Evolutionary conservation across 2,797 vertebrate genomes (phyloP), one percentile per base, ranked within the genome.

Genomic region (Anisognathus igniventris): DNA sequence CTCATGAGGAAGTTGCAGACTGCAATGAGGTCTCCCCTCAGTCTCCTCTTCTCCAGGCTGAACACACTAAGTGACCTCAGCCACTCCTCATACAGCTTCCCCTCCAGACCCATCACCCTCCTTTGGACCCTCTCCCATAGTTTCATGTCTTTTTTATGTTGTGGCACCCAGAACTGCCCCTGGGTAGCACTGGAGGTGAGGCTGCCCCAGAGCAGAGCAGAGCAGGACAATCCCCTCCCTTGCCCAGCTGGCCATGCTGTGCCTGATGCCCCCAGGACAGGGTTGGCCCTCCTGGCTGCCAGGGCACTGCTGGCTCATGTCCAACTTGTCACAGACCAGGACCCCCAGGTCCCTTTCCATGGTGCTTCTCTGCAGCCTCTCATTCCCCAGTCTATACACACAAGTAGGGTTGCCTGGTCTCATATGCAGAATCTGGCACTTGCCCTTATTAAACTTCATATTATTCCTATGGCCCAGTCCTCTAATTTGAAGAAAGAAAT

Each of bases 311-410:
- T 87, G 60, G 0, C 4, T 30, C 33, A 2, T 16, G 22, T 40
- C 0, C 53, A 73, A 0, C 4, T 23, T 14, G 33, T 0, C 47
- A 45, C 2, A 0, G 5, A 40, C 18, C 53, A 60, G 45, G 21
- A 40, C 8, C 2, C 23, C 7, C n/a, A 57, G 58, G 12, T 30
- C 8, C 16, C 17, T 51, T 72, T 65, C 3, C 1, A 0, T 5
- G 9, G 51, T 0, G 0, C 16, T 51, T 0, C 37, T 51, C 17
- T 79, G 1, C 40, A 81, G 25, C 27, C 0, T 9, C 61, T 67
- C 3, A 0, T 31, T 74, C 10, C 30, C 22, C 5, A 10, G 8
- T 8, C 15, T 35, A 1, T 3, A 6, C 4, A 2, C 3, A 48
- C 35, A 28, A 4, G 5, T 23, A 56, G 16, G 9, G 9, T 1